These are phyloP conservation scores for Pterocles gutturalis DNA, from an alignment of 2,113 vertebrate species.

Conservation along the genomic window DNA sequence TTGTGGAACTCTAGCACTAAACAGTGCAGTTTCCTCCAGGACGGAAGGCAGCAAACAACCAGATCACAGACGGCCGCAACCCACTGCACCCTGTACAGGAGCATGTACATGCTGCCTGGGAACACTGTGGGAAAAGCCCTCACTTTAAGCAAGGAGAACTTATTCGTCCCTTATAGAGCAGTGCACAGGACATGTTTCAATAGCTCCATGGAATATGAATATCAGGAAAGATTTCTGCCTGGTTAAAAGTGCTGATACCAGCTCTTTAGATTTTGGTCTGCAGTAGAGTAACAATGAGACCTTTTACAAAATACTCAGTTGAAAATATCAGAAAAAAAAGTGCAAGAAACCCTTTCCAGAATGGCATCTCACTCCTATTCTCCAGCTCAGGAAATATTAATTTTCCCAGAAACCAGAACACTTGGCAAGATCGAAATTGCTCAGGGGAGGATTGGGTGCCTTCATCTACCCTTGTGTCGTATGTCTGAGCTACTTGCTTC, in stretches of 20 bases:
- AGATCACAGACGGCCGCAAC: fast-evolving
- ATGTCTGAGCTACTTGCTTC: neutral
- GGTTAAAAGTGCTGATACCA: neutral
- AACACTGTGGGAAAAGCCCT: neutral
- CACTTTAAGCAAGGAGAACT: neutral
- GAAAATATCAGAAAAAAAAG: neutral
- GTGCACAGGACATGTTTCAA: neutral
- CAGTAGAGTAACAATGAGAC: neutral
- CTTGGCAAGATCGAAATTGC: neutral
- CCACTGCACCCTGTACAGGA: neutral
- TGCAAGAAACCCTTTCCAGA: neutral
- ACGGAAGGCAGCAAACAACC: neutral
- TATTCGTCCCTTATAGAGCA: neutral
- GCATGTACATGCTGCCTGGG: neutral
- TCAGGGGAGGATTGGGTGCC: neutral
- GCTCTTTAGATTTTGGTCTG: neutral
- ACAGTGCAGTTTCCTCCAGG: neutral
- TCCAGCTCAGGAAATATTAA: neutral
- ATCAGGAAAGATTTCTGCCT: neutral
- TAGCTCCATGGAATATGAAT: neutral
- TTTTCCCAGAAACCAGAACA: neutral
- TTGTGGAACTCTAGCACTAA: neutral
- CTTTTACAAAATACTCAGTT: neutral
- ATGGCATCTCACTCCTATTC: neutral
- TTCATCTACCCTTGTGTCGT: fast-evolving